A percentile compares a stretch with the other conserved stretches of the same genome.
Evolutionary conservation across 2,888 invertebrate genomes (phyloP).

Genomic region (Drosophila villosipedis): DNA sequence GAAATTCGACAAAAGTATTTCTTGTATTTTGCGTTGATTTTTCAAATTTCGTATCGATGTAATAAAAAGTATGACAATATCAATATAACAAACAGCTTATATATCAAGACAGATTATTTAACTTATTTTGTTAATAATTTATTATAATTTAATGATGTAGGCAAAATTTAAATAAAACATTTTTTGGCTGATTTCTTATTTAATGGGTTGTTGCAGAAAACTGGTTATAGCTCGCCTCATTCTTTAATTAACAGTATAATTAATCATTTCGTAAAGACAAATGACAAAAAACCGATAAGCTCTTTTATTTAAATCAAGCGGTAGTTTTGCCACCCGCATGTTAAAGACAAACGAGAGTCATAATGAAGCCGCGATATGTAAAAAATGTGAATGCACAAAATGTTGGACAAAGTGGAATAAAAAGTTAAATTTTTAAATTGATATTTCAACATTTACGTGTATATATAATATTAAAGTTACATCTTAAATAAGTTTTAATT

Average conservation of each 20-base stretch:
- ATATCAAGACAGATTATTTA: neutral
- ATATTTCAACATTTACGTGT: neutral
- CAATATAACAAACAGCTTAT: neutral
- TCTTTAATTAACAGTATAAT: neutral
- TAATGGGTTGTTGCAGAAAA: neutral
- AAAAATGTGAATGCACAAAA: neutral
- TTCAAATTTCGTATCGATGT: neutral
- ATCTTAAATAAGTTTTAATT: neutral
- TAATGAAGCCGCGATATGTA: neutral
- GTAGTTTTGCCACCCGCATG: neutral
- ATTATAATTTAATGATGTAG: neutral
- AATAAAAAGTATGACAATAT: neutral
- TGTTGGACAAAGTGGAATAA: neutral
- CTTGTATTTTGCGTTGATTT: neutral
- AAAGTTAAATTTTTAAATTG: too few species aligned
- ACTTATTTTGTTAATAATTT: neutral
- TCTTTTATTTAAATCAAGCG: too few species aligned
- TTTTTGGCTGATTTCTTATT: neutral
- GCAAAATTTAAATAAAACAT: neutral
- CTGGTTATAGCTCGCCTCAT: neutral
- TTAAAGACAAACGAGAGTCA: neutral
- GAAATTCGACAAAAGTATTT: neutral
- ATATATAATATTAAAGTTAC: neutral
- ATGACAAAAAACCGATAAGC: neutral
- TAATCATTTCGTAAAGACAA: neutral